Evolutionary conservation across 2,888 invertebrate genomes (phyloP).

Genomic region (Nymphalis c-album): DNA sequence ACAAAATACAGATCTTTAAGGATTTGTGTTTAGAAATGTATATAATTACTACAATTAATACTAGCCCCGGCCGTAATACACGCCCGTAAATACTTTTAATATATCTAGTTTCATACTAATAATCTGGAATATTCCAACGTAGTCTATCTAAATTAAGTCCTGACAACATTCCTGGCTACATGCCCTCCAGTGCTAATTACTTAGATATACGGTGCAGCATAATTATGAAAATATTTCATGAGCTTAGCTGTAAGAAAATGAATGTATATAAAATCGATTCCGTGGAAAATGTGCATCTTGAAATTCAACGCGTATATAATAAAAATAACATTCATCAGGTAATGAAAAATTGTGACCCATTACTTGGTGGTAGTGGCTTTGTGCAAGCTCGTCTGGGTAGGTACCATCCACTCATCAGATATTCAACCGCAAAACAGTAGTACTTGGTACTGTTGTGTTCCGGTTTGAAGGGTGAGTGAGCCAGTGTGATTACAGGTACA

Average conservation of each 20-base stretch:
- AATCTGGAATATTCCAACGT: constrained; percentile 18
- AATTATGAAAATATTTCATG: constrained; percentile 15
- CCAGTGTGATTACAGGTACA: too few relatives aligned
- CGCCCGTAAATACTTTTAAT: not conserved
- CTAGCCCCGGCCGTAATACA: not conserved
- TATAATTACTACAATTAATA: not conserved
- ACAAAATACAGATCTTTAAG: too few relatives aligned
- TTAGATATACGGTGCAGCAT: constrained; percentile 6
- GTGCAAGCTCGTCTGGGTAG: too few relatives aligned
- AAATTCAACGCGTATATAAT: not conserved
- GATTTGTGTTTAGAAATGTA: not conserved
- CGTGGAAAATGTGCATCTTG: not conserved
- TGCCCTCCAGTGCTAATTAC: constrained; percentile 23
- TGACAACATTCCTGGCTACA: constrained; percentile 18
- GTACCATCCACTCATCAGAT: too few relatives aligned
- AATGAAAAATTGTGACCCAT: too few relatives aligned
- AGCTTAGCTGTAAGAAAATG: not conserved
- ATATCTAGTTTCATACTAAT: constrained; percentile 2
- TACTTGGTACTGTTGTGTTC: too few relatives aligned
- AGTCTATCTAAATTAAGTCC: constrained; percentile 26
- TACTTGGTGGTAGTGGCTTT: too few relatives aligned
- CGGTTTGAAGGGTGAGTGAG: too few relatives aligned
- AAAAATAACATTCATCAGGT: too few relatives aligned
- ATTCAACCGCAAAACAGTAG: too few relatives aligned
- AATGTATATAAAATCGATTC: not conserved